Base-by-base conservation (phyloP, 2,797 vertebrate genomes). In the Xenops minutus region DNA sequence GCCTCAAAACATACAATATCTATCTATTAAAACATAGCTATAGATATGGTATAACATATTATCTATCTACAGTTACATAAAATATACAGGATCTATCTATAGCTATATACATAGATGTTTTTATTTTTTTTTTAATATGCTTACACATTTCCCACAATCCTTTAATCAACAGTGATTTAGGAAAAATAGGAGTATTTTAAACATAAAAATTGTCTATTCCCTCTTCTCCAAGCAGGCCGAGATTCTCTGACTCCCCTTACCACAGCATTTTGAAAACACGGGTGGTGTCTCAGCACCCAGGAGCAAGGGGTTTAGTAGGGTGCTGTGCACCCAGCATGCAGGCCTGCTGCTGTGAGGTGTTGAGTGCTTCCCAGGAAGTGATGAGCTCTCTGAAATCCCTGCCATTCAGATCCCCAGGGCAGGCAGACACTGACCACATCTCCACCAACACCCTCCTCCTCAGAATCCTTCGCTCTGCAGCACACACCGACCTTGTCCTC, bases 381-480 rank as follows among this genome's bases (percentile, higher is more conserved):
- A 83, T 88, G 96, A 95, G 91, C 78, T 76, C 87, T 84, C 79
- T 82, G 54, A 95, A 94, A 95, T 96, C 90, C 82, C 63, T 71
- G 90, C 0, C 56, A 67, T 67, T 89, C 30, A 10, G 51, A 80
- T 71, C 71, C 21, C 36, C 3, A 14, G 66, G 61, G 75, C 30
- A 49, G 58, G 62, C 73, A 79, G 76, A 29, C 30, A 22, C 39
- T 8, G 69, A 58, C 9, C 68, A 43, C 21, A 21, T 78, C 41
- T 73, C 8, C 36, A 22, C 21, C 0, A 0, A 18, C 49, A 58
- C 43, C 29, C 39, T 36, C 29, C 39, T 36, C 58, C 56, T 48
- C 30, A 23, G 59, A 94, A 75, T 80, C 20, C 39, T 77, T 11
- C 30, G 21, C 37, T 55, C 54, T 0, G 3, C 59, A 62, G 56